phyloP scores from a whole-genome alignment of 2,113 vertebrate species.

The Columba livia region DNA sequence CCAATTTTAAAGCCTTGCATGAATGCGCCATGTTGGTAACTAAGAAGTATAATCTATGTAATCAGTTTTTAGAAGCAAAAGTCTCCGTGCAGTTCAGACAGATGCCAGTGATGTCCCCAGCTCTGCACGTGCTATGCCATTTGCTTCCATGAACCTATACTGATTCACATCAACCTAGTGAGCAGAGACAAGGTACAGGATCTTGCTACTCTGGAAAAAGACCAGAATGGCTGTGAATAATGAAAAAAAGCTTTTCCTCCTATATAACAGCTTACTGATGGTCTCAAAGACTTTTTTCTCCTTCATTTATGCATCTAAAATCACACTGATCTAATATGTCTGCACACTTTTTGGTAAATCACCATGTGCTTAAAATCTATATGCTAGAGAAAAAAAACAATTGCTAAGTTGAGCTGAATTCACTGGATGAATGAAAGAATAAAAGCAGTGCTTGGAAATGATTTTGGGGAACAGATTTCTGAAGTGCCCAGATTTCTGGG shows the following conservation, averaged over 20 bases:
- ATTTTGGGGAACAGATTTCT: neutral
- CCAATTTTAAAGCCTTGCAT: neutral
- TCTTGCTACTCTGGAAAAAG: neutral
- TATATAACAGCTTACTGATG: neutral
- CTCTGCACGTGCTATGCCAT: rapidly evolving
- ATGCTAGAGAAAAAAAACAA: neutral
- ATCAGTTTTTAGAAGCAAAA: neutral
- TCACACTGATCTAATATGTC: neutral
- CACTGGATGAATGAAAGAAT: neutral
- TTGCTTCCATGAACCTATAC: neutral
- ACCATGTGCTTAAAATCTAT: neutral
- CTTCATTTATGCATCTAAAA: neutral
- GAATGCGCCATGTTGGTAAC: neutral
- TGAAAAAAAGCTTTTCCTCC: neutral
- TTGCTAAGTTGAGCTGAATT: neutral
- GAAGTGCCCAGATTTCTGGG: neutral
- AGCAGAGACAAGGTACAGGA: neutral
- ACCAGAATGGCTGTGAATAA: neutral
- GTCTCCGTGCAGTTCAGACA: neutral
- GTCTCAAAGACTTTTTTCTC: neutral
- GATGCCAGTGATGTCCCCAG: neutral
- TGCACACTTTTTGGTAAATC: neutral
- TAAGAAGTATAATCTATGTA: neutral
- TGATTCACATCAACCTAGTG: neutral
- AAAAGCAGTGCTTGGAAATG: neutral